These are phyloP conservation scores for Microctonus aethiopoides DNA, from an alignment of 2,888 invertebrate genomes.

Conservation along the genomic window DNA sequence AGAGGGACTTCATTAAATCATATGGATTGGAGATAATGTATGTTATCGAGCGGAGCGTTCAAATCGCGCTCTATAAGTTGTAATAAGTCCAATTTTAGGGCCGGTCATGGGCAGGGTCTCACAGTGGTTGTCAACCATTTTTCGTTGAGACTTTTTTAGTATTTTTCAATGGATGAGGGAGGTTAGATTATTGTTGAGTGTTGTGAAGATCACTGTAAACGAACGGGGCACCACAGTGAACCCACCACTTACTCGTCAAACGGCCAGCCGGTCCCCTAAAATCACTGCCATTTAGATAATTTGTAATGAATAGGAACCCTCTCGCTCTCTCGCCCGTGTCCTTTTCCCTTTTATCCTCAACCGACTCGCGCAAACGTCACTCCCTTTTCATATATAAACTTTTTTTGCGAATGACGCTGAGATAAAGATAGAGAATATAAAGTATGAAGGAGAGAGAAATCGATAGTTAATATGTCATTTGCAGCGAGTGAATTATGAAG, in stretches of 20 bases:
- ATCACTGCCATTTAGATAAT: slow-evolving; percentile 73
- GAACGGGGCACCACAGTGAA: slow-evolving; percentile 53
- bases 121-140: slow-evolving; percentile 58
- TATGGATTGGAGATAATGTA: slow-evolving; percentile 67
- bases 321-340: slow-evolving; percentile 29
- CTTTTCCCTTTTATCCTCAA: slow-evolving; percentile 34
- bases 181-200: slow-evolving; percentile 15
- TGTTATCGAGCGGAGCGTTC: slow-evolving; percentile 67
- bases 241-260: slow-evolving; percentile 67
- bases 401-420: not conserved
- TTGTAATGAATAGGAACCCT: slow-evolving; percentile 71
- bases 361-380: slow-evolving; percentile 30
- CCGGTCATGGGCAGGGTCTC: slow-evolving; percentile 62
- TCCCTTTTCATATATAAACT: slow-evolving; percentile 21
- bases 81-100: slow-evolving; percentile 68
- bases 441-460: not conserved
- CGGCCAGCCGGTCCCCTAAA: slow-evolving; percentile 65
- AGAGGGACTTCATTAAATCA: slow-evolving; percentile 68
- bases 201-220: slow-evolving; percentile 52
- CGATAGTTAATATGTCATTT: slow-evolving; percentile 7
- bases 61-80: slow-evolving; percentile 68
- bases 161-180: slow-evolving; percentile 8
- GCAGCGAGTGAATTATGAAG: slow-evolving; percentile 9
- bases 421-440: not conserved
- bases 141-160: not conserved